A percentile compares a stretch with the other conserved stretches of the same genome.
phyloP scores from a whole-genome alignment of 2,888 invertebrate genomes.

The Meta bourneti region DNA sequence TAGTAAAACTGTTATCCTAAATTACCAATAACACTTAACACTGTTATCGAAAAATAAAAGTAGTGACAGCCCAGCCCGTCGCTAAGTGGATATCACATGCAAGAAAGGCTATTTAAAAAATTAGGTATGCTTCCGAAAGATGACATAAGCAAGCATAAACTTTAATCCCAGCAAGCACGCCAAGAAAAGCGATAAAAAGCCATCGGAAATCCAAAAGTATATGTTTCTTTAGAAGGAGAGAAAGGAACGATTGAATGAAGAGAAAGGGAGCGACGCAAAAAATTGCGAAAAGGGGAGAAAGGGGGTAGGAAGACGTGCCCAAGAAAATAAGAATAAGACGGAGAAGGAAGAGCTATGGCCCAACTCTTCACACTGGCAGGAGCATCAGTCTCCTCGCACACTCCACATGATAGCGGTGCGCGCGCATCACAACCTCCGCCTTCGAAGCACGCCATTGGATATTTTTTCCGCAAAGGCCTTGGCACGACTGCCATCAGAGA shows the following conservation, averaged over 20 bases:
- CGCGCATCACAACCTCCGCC: constrained; percentile 49
- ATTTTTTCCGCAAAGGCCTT: constrained; percentile 59
- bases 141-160: too few relatives aligned
- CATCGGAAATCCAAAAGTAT: constrained; percentile 53
- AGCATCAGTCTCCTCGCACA: constrained; percentile 69
- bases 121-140: too few relatives aligned
- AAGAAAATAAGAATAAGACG: constrained; percentile 65
- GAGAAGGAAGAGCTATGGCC: constrained; percentile 74
- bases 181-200: constrained; percentile 70
- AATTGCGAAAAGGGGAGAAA: not conserved
- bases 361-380: constrained; percentile 74
- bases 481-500: constrained; percentile 19
- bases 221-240: constrained; percentile 62
- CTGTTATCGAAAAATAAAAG: too few relatives aligned
- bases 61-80: too few relatives aligned
- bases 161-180: constrained; percentile 31
- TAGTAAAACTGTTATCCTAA: too few relatives aligned
- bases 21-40: too few relatives aligned
- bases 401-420: constrained; percentile 67
- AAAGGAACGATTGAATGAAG: constrained; percentile 70
- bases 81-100: too few relatives aligned
- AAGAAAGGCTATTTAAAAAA: too few relatives aligned
- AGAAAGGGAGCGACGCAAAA: constrained; percentile 9
- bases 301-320: constrained; percentile 19
- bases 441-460: constrained; percentile 41